phyloP scores from a whole-genome alignment of 2,888 invertebrate species.

The Parasteatoda lunata region DNA sequence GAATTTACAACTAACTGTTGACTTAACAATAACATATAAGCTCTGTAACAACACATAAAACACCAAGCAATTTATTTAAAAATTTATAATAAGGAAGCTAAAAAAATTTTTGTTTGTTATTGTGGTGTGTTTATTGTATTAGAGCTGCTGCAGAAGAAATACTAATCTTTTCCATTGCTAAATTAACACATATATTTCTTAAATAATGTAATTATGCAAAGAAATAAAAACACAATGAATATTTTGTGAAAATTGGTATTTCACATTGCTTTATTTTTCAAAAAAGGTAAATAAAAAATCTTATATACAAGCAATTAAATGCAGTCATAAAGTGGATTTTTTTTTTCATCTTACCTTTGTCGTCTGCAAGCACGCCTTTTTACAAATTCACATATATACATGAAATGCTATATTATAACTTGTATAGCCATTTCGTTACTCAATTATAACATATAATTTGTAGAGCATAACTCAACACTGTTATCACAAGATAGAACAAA shows the following conservation, averaged over 20 bases:
- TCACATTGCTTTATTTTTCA: slow-evolving; percentile 58
- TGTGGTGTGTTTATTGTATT: no score
- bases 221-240: background rate
- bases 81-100: no score
- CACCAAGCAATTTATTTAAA: no score
- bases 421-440: slow-evolving; percentile 41
- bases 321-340: slow-evolving; percentile 63
- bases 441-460: slow-evolving; percentile 39
- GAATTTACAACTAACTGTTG: no score
- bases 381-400: slow-evolving; percentile 68
- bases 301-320: slow-evolving; percentile 66
- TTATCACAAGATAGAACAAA: slow-evolving; percentile 23
- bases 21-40: no score
- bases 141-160: no score
- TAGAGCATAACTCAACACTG: slow-evolving; percentile 49
- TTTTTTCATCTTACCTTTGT: slow-evolving; percentile 51
- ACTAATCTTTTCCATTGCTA: no score
- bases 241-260: slow-evolving; percentile 11
- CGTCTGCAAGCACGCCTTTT: slow-evolving; percentile 52
- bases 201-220: background rate
- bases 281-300: slow-evolving; percentile 67
- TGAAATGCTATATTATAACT: slow-evolving; percentile 56
- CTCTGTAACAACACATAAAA: no score
- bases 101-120: no score
- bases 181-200: no score